Conservation (phyloP, 2,797 vertebrate species). For the Picus viridis region DNA sequence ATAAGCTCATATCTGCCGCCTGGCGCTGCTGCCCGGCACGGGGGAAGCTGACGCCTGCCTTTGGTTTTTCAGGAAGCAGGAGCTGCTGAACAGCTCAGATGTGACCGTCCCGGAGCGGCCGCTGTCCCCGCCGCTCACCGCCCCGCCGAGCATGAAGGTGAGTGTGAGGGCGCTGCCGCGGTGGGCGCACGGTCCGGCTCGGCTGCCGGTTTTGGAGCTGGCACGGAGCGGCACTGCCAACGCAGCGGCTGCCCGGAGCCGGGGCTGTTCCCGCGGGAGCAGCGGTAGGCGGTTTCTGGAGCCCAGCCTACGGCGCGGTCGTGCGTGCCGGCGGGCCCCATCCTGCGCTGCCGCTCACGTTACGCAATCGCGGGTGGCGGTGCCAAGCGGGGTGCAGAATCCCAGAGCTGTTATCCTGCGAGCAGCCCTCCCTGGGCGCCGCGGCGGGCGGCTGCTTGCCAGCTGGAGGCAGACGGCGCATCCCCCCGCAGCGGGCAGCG, state of each 20-base stretch:
- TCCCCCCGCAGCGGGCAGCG: neutral
- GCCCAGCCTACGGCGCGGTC: neutral
- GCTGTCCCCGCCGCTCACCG: constrained; percentile 91
- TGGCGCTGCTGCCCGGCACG: accelerated
- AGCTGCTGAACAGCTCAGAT: constrained; percentile 89
- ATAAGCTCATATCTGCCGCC: neutral
- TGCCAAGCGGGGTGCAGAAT: neutral
- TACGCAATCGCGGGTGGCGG: accelerated
- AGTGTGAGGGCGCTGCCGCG: neutral
- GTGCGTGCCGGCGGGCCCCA: neutral
- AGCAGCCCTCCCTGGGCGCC: accelerated
- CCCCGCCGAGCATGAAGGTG: constrained; percentile 96
- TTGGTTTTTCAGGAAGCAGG: constrained; percentile 90
- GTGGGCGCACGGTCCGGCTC: neutral
- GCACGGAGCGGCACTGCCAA: neutral
- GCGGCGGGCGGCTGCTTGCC: neutral
- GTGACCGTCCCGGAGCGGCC: constrained; percentile 88
- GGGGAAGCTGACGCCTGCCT: neutral
- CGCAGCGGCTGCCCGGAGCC: neutral
- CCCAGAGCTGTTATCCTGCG: neutral
- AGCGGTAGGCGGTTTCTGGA: constrained; percentile 33
- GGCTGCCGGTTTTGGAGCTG: neutral
- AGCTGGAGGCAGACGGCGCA: accelerated
- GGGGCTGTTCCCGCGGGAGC: neutral
- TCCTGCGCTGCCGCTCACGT: neutral